phyloP scores from a whole-genome alignment of 1,140 invertebrate genomes.

The Apis dorsata region DNA sequence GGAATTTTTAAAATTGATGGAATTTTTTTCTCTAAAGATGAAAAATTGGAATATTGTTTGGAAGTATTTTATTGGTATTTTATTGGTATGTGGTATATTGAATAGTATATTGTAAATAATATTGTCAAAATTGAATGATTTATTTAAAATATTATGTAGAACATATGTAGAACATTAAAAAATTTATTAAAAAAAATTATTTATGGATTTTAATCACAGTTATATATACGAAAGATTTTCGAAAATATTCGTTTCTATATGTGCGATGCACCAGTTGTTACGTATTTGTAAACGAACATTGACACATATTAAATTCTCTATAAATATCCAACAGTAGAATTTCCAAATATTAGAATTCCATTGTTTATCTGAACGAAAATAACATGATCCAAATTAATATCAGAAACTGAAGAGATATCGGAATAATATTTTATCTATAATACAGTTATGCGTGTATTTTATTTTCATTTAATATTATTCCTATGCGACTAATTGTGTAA shows the following conservation, averaged over 20 bases:
- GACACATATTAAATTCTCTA: not conserved
- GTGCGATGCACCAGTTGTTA: not conserved
- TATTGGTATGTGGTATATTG: too few species aligned
- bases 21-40: not conserved
- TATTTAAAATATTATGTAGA: too few species aligned
- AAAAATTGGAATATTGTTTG: too few species aligned
- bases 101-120: too few species aligned
- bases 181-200: not conserved
- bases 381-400: not conserved
- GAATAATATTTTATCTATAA: not conserved
- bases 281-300: not conserved
- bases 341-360: not conserved
- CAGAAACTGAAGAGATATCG: not conserved
- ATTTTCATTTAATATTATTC: not conserved
- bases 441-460: not conserved
- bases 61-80: too few species aligned
- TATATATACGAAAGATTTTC: not conserved
- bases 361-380: not conserved
- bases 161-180: not conserved
- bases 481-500: not conserved
- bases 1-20: too few species aligned
- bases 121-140: too few species aligned
- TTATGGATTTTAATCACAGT: too few species aligned
- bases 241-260: not conserved
- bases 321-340: not conserved